Base-by-base conservation (phyloP, 2,797 vertebrate species). In the Rousettus madagascariensis region DNA sequence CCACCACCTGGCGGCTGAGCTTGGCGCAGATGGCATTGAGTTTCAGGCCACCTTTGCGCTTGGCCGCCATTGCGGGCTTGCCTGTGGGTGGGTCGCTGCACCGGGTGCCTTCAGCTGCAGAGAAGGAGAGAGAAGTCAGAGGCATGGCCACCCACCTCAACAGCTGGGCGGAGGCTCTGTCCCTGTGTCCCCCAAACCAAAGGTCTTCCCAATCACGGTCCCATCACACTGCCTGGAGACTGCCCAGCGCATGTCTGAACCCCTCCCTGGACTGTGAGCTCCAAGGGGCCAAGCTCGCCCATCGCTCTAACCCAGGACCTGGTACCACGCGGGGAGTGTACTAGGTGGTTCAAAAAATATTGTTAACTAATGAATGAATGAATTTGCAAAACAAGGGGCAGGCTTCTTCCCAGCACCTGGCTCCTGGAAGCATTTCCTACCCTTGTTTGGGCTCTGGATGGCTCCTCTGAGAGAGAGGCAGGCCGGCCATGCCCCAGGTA, bases 21-120 rank as follows among this genome's bases (percentile, higher is more conserved):
- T 99, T 99, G 99, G 99, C 99, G 98, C 99, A 99, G 99, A 99
- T 99, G 96, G 99, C 99, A 0, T 99, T 99, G 88, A 99, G 99
- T 98, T 99, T 99, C 99, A 99, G 99, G 99, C 99, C 99, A 98
- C 99, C 99, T 99, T 99, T 99, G 98, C 99, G 99, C 99, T 99
- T 99, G 99, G 99, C 99, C 98, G 99, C 99, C 99, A 99, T 99
- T 68, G 99, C 99, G 98, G 99, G 98, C 99, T 99, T 99, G 99
- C 99, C 99, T 99, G 99, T 99, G 98, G 99, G 99, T 97, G 99
- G 98, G 99, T 99, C 99, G 98, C 99, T 99, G 99, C 99, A 99
- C 99, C 99, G 99, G 99, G 99, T 99, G 99, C 99, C 99, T 99
- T 99, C 99, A 99, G 99, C 99, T 99, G 98, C 3, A 96, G 93